Conservation (phyloP, 1,140 invertebrate genomes). For the Neuroterus valhalla region DNA sequence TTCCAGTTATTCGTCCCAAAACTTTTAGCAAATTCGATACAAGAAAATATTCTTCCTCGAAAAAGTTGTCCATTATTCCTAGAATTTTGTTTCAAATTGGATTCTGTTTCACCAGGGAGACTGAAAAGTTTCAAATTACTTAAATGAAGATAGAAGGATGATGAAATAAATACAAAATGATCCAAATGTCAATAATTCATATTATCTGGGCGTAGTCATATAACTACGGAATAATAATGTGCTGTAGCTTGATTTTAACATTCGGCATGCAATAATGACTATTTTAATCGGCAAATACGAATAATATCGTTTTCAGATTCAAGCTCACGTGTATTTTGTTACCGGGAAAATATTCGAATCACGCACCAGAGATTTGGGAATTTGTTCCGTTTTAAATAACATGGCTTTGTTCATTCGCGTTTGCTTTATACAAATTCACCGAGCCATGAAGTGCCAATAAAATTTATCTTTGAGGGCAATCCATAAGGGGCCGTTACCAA, state of each 20-base stretch:
- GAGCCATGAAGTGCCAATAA: background rate
- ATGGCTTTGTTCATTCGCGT: background rate
- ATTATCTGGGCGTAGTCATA: background rate
- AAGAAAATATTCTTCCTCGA: background rate
- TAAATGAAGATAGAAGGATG: background rate
- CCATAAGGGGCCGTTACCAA: too few species aligned
- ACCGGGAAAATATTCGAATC: constrained; percentile 10
- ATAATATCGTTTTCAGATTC: constrained; percentile 17
- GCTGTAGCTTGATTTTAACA: background rate
- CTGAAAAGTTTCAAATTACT: background rate
- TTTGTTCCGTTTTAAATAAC: constrained; percentile 20
- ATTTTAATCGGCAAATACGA: constrained; percentile 8
- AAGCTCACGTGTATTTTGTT: constrained; percentile 2
- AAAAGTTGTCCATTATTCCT: background rate
- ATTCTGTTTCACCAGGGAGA: background rate
- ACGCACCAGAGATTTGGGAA: constrained; percentile 24
- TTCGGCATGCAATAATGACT: background rate
- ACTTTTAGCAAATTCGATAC: background rate
- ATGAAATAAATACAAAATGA: background rate
- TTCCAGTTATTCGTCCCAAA: background rate
- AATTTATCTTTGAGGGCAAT: too few species aligned
- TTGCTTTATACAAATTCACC: constrained; percentile 9
- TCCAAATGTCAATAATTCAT: background rate
- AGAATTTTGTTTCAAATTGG: background rate
- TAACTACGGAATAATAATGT: too few species aligned